Conservation (phyloP, 1,140 invertebrate genomes). For the Pachypsylla venusta region DNA sequence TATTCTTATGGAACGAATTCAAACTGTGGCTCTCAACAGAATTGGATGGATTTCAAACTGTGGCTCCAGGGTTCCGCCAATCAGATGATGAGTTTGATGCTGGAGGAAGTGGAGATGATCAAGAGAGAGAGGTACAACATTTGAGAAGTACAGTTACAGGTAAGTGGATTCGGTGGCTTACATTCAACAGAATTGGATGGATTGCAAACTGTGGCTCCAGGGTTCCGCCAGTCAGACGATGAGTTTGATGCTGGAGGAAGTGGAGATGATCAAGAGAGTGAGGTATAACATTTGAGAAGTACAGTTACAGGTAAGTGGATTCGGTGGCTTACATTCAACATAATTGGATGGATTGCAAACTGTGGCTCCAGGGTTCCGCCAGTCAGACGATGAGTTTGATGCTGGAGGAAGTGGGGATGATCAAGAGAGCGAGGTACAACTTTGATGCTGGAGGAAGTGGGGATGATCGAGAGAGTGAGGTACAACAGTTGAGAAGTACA, state of each 20-base stretch:
- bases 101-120: background rate
- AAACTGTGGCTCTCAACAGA: background rate
- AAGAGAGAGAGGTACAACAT: background rate
- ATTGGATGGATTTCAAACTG: background rate
- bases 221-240: background rate
- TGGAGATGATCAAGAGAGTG: background rate
- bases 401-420: background rate
- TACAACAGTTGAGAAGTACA: background rate
- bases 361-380: background rate
- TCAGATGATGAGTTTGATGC: background rate
- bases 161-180: too few relatives aligned
- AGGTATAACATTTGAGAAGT: background rate
- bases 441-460: background rate
- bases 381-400: background rate
- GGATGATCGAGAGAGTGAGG: background rate
- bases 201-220: background rate
- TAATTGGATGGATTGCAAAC: background rate
- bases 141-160: background rate
- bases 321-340: too few relatives aligned
- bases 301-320: background rate
- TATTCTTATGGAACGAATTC: constrained; percentile 38
- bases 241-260: background rate
- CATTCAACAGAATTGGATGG: background rate
- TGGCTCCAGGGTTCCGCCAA: background rate
- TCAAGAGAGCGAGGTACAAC: background rate